Percentiles rank a stretch among this genome's conserved stretches.
Evolutionary conservation across 2,113 vertebrate genomes (phyloP).

Genomic region (Eurypyga helias): DNA sequence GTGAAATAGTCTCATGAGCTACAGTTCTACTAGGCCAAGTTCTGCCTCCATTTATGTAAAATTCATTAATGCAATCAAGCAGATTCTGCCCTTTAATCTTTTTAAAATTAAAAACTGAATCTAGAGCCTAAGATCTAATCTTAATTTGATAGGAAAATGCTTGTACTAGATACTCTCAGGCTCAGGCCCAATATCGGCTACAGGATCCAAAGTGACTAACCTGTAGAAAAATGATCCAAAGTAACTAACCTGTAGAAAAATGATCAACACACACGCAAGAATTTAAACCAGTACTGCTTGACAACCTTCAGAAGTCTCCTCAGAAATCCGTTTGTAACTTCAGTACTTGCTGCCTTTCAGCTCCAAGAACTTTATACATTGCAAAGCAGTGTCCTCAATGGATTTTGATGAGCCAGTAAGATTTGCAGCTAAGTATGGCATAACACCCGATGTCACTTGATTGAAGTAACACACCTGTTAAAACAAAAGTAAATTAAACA

Average conservation of each 20-base stretch:
- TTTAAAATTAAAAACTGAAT: conserved; percentile 9
- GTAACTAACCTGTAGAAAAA: neutral
- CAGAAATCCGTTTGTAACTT: neutral
- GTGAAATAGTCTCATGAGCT: neutral
- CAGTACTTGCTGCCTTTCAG: neutral
- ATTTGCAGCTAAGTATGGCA: conserved; percentile 77
- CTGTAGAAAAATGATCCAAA: neutral
- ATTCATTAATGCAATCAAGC: neutral
- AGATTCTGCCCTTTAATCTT: neutral
- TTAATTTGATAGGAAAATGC: neutral
- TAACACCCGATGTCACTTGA: conserved; percentile 71
- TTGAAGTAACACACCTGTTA: conserved; percentile 80
- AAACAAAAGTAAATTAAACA: conserved; percentile 23
- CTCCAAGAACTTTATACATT: conserved; percentile 79
- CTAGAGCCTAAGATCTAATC: neutral
- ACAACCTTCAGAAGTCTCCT: neutral
- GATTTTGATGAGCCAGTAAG: conserved; percentile 79
- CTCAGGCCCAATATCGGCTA: neutral
- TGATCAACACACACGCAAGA: neutral
- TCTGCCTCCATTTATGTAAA: neutral
- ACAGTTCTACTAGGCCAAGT: neutral
- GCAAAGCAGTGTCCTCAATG: conserved; percentile 77
- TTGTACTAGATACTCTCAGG: neutral
- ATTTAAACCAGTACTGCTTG: neutral
- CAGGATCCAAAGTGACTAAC: neutral